Evolutionary conservation across 2,113 vertebrate genomes (phyloP).

Genomic region (Cyprinodon tularosa): DNA sequence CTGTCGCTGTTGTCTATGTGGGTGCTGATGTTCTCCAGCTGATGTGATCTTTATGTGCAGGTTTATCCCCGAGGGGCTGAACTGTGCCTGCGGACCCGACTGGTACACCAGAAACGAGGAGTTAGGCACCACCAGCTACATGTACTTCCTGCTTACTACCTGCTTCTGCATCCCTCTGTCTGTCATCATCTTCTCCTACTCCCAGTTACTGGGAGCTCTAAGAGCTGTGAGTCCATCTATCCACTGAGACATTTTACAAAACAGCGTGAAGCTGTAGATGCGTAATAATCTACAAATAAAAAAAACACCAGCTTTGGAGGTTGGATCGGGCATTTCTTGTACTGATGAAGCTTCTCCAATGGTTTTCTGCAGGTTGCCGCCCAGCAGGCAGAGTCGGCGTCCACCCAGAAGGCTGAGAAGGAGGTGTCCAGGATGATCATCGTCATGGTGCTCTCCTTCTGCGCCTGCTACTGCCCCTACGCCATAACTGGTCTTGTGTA

Average conservation of each 20-base stretch:
- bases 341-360: too few relatives aligned
- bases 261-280: too few relatives aligned
- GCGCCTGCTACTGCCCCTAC: slow-evolving; percentile 83
- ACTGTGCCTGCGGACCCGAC: slow-evolving; percentile 85
- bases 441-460: slow-evolving; percentile 84
- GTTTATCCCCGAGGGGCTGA: slow-evolving; percentile 83
- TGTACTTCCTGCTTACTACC: slow-evolving; percentile 83
- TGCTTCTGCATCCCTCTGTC: slow-evolving; percentile 82
- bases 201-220: slow-evolving; percentile 58
- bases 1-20: not conserved
- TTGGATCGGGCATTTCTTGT: too few relatives aligned
- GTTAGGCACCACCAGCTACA: slow-evolving; percentile 80
- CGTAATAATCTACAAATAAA: too few relatives aligned
- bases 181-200: slow-evolving; percentile 86
- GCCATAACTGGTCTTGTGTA: slow-evolving; percentile 70
- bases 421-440: slow-evolving; percentile 86
- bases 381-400: slow-evolving; percentile 85
- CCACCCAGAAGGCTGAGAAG: slow-evolving; percentile 87
- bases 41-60: slow-evolving; percentile 25
- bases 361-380: slow-evolving; percentile 78
- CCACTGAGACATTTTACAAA: not conserved
- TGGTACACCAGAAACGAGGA: slow-evolving; percentile 86
- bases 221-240: slow-evolving; percentile 36
- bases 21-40: not conserved
- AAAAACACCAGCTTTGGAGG: too few relatives aligned